Evolutionary conservation across 2,113 vertebrate genomes (phyloP), one percentile per base, ranked within the genome.

Genomic region (Aegypius monachus): DNA sequence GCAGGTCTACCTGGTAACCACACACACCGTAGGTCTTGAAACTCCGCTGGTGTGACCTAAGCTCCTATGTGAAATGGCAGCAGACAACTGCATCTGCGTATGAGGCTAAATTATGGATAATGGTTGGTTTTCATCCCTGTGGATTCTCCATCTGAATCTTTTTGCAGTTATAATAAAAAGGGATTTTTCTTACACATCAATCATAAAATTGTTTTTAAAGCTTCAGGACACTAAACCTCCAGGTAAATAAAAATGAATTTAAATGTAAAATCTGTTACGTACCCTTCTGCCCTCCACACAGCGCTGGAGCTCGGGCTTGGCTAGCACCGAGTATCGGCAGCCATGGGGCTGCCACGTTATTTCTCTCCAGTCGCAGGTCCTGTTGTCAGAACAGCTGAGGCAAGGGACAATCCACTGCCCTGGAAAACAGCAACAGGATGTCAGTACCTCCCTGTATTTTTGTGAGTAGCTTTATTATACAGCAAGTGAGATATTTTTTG

Each of bases 401-500:
- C 99, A 99, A 22, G 99, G 99, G 36, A 99, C 99, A 66, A 99
- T 98, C 99, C 99, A 99, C 27, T 98, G 99, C 55, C 99, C 99
- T 99, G 96, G 94, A 52, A 97, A 96, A 97, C 29, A 97, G 70
- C 21, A 94, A 47, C 1, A 13, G 3, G 26, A 79, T 31, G 43
- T 96, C 88, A 88, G 32, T 29, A 73, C 27, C 31, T 79, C 23
- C 75, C 27, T 65, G n/a, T 13, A 34, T 43, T 78, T 68, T 36
- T 87, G 21, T 74, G 27, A 95, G 13, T 23, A 36, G 34, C 45
- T 61, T 72, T 68, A 84, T 50, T 59, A n/a, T 8, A 31, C 10
- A 62, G 27, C 14, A 59, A 90, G 23, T 0, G 14, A 65, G 47
- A 21, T 21, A 58, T 67, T 65, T 65, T 83, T 81, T 70, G 20